These are phyloP conservation scores for Meteorus sp. DNA, from an alignment of 1,140 invertebrate genomes.

Conservation along the genomic window DNA sequence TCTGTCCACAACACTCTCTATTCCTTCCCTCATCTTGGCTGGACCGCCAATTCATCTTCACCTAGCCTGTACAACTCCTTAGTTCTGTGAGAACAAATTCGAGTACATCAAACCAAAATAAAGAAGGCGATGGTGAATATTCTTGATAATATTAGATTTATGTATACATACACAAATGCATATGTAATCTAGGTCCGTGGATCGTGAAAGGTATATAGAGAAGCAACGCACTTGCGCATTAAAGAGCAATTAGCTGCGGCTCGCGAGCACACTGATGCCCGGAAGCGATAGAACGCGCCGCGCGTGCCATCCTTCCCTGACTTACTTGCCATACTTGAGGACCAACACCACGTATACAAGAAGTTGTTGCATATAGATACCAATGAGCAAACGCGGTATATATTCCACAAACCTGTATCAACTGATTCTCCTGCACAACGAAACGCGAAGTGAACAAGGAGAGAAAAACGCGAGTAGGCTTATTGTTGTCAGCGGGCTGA, in stretches of 20 bases:
- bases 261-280: slow-evolving; percentile 56
- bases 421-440: neutral
- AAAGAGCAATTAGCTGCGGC: slow-evolving; percentile 57
- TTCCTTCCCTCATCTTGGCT: too few relatives aligned
- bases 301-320: slow-evolving; percentile 54
- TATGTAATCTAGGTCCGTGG: slow-evolving; percentile 25
- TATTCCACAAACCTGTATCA: too few relatives aligned
- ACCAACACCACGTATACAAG: neutral
- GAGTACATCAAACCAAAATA: too few relatives aligned
- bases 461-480: neutral
- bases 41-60: too few relatives aligned
- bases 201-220: slow-evolving; percentile 40
- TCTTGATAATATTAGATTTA: neutral
- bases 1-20: too few relatives aligned
- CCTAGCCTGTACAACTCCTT: too few relatives aligned
- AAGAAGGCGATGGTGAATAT: neutral
- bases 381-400: too few relatives aligned
- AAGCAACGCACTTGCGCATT: slow-evolving; percentile 52
- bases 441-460: neutral
- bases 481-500: neutral
- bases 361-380: neutral
- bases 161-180: neutral
- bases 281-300: slow-evolving; percentile 55
- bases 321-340: slow-evolving; percentile 28
- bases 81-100: too few relatives aligned